phyloP scores from a whole-genome alignment of 2,113 vertebrate species.

The Hassar affinis region DNA sequence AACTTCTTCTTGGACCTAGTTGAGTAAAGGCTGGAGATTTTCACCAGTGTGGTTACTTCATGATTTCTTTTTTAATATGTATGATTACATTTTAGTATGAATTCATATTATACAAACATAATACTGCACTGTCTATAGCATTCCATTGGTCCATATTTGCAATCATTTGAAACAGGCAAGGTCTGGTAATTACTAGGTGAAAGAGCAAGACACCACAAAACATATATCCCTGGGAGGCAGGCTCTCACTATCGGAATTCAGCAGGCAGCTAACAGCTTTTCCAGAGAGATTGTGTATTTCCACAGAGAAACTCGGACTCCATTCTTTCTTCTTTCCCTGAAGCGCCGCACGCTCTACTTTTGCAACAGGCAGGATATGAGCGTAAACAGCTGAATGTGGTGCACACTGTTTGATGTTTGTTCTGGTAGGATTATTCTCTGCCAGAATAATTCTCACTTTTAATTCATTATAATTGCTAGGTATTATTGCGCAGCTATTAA shows the following conservation, averaged over 20 bases:
- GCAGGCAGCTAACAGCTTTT: slow-evolving; percentile 8
- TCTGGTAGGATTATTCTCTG: not conserved
- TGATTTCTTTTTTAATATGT: not conserved
- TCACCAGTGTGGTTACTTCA: not conserved
- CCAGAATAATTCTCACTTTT: not conserved
- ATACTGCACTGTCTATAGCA: not conserved
- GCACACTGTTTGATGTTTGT: slow-evolving; percentile 13
- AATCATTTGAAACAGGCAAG: not conserved
- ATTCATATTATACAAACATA: not conserved
- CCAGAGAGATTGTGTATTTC: slow-evolving; percentile 23
- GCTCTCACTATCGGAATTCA: not conserved
- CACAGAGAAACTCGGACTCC: slow-evolving; percentile 9
- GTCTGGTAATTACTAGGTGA: not conserved
- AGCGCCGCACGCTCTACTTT: slow-evolving; percentile 5
- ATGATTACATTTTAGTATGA: not conserved
- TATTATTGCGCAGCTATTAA: not conserved
- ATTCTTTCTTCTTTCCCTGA: slow-evolving; percentile 3
- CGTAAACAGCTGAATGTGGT: slow-evolving; percentile 9
- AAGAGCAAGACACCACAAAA: not conserved
- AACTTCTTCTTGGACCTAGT: not conserved
- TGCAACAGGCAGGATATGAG: slow-evolving; percentile 17
- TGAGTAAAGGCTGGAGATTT: not conserved
- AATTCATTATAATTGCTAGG: not conserved
- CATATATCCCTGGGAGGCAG: not conserved
- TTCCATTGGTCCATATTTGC: not conserved